Conservation (phyloP, 2,113 vertebrate species). For the Pipa parva region DNA sequence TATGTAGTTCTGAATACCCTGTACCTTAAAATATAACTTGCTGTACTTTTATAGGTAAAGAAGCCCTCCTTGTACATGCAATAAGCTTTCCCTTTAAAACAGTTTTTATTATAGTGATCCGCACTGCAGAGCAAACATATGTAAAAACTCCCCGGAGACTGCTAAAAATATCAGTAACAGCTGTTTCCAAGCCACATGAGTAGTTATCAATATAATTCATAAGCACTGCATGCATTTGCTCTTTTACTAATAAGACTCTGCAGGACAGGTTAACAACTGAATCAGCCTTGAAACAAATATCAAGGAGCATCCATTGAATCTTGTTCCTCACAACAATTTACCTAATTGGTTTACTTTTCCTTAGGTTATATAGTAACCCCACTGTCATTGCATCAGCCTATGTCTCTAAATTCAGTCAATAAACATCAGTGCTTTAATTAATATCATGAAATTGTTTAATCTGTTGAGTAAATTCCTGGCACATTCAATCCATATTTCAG, state of each 20-base stretch:
- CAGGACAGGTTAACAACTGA: background rate
- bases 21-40: too few relatives aligned
- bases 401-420: background rate
- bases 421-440: background rate
- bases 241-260: conserved; percentile 20
- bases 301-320: background rate
- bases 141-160: conserved; percentile 10
- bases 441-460: too few relatives aligned
- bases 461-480: too few relatives aligned
- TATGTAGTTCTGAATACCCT: too few relatives aligned
- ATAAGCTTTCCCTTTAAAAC: too few relatives aligned
- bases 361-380: background rate
- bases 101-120: background rate
- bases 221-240: conserved; percentile 19
- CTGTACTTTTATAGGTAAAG: too few relatives aligned
- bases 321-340: background rate
- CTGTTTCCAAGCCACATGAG: conserved; percentile 2
- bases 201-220: conserved; percentile 20
- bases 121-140: conserved; percentile 36
- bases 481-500: too few relatives aligned
- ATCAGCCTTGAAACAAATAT: background rate
- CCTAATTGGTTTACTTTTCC: background rate
- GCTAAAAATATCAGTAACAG: conserved; percentile 27
- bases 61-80: too few relatives aligned
- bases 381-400: background rate